A percentile compares a stretch with the other conserved stretches of the same genome.
phyloP scores from a whole-genome alignment of 2,797 vertebrate genomes.

The Halcyon smyrnensis region DNA sequence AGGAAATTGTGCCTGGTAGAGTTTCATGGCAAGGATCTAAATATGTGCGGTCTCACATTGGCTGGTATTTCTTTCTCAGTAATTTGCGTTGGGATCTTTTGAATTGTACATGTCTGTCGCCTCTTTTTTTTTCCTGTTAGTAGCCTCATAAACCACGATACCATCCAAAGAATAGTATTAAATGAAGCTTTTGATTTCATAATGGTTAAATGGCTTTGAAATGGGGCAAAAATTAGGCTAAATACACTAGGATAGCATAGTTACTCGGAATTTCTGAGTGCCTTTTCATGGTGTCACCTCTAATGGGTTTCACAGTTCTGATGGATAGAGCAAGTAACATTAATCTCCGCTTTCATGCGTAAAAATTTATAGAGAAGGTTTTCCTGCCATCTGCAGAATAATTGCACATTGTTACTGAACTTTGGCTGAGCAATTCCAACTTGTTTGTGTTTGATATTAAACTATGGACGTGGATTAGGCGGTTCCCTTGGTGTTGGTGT shows the following conservation, averaged over 20 bases:
- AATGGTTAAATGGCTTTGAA: background rate
- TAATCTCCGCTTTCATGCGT: background rate
- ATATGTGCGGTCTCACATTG: background rate
- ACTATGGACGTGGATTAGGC: background rate
- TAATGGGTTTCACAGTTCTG: background rate
- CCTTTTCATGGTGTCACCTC: background rate
- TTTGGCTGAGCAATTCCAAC: background rate
- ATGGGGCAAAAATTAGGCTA: background rate
- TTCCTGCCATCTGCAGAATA: background rate
- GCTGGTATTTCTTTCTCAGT: background rate
- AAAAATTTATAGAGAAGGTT: background rate
- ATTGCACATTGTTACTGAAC: background rate
- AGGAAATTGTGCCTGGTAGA: background rate
- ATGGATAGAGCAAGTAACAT: background rate
- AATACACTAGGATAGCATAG: background rate
- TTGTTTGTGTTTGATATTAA: background rate
- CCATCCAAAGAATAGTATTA: background rate
- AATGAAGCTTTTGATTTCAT: slow-evolving; percentile 10
- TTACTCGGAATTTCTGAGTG: background rate
- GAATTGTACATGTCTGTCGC: background rate
- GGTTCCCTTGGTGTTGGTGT: background rate
- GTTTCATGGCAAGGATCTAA: background rate
- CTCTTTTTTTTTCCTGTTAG: background rate
- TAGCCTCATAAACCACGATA: background rate
- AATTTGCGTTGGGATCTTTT: background rate